These are phyloP conservation scores for Eupithecia exiguata DNA, from an alignment of 2,888 invertebrate species.

Conservation along the genomic window DNA sequence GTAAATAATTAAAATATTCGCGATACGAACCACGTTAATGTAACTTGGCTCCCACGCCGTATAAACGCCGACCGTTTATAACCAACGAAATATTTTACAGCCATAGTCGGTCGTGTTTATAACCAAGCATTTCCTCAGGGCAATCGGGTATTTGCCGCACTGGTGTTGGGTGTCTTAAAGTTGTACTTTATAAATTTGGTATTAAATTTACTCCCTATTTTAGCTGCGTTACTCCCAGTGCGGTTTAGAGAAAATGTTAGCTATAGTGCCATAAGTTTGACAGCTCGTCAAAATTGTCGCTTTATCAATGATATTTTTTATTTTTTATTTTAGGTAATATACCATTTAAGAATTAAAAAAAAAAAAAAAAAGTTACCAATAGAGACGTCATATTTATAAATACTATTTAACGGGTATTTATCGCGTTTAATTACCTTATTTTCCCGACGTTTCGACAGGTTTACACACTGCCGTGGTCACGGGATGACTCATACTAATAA, in stretches of 20 bases:
- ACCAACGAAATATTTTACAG: neutral
- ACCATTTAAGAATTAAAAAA: too few species aligned
- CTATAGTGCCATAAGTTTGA: neutral
- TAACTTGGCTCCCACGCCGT: neutral
- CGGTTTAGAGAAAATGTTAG: neutral
- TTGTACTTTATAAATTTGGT: neutral
- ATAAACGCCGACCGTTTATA: neutral
- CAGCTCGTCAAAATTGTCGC: neutral
- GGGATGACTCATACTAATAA: too few species aligned
- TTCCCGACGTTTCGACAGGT: too few species aligned
- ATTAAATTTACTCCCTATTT: neutral
- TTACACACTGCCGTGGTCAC: too few species aligned
- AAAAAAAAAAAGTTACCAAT: too few species aligned
- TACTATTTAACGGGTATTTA: too few species aligned
- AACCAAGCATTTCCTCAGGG: neutral
- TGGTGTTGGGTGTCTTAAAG: neutral
- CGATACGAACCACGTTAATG: neutral
- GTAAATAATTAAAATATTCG: neutral
- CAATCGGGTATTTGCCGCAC: neutral
- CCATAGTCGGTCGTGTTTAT: neutral
- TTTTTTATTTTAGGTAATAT: too few species aligned
- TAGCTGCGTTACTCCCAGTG: neutral
- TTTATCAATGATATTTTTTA: too few species aligned
- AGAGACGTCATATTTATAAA: too few species aligned
- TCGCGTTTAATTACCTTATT: too few species aligned